Percentiles rank a stretch among this genome's conserved stretches.
Conservation (phyloP, 2,797 vertebrate species). For the Labeo calbasu region DNA sequence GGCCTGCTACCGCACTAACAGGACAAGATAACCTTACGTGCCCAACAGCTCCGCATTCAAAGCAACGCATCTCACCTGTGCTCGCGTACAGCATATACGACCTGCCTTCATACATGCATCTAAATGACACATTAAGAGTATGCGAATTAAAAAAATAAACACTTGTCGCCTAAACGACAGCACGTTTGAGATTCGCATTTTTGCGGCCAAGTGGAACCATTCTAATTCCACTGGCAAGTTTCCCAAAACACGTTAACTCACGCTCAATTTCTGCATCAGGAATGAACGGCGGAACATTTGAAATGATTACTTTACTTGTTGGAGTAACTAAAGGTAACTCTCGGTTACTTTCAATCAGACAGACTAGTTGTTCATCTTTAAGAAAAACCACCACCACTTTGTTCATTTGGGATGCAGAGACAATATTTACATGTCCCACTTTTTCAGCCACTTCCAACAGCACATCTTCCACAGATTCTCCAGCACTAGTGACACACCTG, state of each 20-base stretch:
- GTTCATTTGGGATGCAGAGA: not conserved
- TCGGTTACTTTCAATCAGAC: not conserved
- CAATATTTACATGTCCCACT: not conserved
- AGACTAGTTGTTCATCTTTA: not conserved
- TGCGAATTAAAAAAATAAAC: not conserved
- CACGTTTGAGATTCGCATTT: not conserved
- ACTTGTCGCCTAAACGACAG: not conserved
- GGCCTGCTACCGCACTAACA: not conserved
- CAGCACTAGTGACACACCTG: not conserved
- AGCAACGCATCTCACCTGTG: not conserved
- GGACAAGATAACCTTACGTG: not conserved
- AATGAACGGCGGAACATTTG: not conserved
- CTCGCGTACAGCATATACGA: not conserved
- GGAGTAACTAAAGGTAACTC: not conserved
- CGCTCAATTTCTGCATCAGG: not conserved
- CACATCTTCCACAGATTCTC: not conserved
- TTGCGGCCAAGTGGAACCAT: not conserved
- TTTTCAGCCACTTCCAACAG: not conserved
- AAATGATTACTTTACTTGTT: not conserved
- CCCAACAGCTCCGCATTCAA: not conserved
- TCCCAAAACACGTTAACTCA: not conserved
- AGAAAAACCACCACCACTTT: not conserved
- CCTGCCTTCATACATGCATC: not conserved
- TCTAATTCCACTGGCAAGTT: not conserved
- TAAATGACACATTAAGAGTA: not conserved